phyloP scores from a whole-genome alignment of 2,797 vertebrate genomes.

The Enteromius trimaculatus region DNA sequence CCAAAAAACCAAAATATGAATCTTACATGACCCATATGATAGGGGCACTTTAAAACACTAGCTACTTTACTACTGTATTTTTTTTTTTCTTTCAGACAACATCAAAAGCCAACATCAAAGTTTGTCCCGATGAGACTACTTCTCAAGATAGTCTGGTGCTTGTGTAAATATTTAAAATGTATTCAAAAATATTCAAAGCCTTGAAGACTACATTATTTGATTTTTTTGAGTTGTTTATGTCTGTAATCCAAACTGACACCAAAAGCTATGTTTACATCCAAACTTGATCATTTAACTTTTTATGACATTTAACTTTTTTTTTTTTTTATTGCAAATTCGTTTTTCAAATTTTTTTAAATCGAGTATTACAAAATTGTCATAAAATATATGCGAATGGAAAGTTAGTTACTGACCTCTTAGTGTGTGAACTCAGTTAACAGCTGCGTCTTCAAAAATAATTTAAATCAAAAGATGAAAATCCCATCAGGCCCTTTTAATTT shows the following conservation, averaged over 20 bases:
- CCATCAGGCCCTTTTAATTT: neutral
- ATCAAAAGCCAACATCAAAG: slow-evolving; percentile 2
- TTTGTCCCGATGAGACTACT: neutral
- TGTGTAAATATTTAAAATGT: neutral
- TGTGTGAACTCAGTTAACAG: neutral
- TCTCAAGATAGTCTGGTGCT: neutral
- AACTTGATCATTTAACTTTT: neutral
- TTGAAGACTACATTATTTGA: neutral
- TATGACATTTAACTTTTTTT: no score
- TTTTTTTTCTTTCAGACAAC: neutral
- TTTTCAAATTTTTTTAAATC: no score
- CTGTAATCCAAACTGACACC: neutral
- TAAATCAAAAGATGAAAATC: neutral
- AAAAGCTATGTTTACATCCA: neutral
- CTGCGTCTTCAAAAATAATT: neutral
- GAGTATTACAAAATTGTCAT: neutral
- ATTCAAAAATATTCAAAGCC: no score
- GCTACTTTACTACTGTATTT: no score
- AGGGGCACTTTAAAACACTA: no score
- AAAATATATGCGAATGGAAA: neutral
- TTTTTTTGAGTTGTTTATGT: neutral
- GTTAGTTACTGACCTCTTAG: neutral
- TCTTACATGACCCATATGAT: no score
- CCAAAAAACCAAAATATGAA: no score
- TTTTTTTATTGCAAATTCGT: neutral